These are phyloP conservation scores for Polypedilum pembai DNA, from an alignment of 1,140 invertebrate genomes.

Conservation along the genomic window DNA sequence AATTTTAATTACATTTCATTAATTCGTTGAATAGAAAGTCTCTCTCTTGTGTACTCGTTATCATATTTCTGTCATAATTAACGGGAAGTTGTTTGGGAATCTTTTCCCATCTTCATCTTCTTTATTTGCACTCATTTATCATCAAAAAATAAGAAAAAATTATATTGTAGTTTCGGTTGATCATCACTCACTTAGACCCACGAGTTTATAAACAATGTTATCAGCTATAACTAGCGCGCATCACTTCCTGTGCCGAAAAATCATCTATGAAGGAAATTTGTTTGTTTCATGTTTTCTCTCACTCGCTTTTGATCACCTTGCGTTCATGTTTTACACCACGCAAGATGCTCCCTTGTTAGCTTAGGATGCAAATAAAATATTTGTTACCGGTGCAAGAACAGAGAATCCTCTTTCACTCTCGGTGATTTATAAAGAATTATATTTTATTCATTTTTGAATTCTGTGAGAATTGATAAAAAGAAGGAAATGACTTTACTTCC, in stretches of 20 bases:
- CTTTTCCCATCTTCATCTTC: background rate
- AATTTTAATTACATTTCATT: conserved; percentile 14
- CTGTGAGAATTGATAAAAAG: background rate
- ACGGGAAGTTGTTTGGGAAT: conserved; percentile 8
- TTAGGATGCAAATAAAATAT: conserved; percentile 13
- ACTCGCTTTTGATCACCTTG: background rate
- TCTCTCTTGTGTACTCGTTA: background rate
- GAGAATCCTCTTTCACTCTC: background rate
- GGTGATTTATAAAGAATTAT: background rate
- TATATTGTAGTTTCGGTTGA: background rate
- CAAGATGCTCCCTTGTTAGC: background rate
- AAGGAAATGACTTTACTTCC: conserved; percentile 1
- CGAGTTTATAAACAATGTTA: conserved; percentile 11
- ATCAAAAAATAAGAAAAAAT: background rate
- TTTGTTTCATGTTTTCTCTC: background rate
- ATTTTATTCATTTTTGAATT: too few relatives aligned
- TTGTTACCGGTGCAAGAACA: conserved; percentile 2
- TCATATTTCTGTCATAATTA: conserved; percentile 19
- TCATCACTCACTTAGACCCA: background rate
- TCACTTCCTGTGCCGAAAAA: background rate
- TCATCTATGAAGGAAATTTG: background rate
- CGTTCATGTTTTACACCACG: background rate
- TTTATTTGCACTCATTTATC: conserved; percentile 11
- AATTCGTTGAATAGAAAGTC: conserved; percentile 18
- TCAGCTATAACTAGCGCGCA: background rate